phyloP scores from a whole-genome alignment of 1,140 invertebrate species.

The Drosophila kepulauana region DNA sequence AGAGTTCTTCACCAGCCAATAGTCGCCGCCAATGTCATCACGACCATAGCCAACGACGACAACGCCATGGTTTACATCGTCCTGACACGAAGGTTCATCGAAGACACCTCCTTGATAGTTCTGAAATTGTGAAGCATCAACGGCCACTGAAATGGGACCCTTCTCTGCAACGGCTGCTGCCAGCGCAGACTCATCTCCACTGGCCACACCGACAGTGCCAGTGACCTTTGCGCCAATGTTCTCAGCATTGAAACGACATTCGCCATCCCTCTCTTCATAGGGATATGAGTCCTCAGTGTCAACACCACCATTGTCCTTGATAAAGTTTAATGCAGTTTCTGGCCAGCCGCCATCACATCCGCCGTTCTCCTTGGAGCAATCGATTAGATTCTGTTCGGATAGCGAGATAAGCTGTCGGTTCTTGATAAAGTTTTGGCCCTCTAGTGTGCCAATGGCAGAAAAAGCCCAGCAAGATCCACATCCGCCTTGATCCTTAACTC shows the following conservation, averaged over 20 bases:
- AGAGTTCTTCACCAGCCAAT: slow-evolving; percentile 90
- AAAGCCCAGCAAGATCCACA: slow-evolving; percentile 96
- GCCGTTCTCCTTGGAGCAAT: slow-evolving; percentile 88
- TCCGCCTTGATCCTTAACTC: too few relatives aligned
- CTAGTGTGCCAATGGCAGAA: slow-evolving; percentile 93
- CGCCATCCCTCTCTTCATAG: slow-evolving; percentile 88
- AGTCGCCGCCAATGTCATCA: slow-evolving; percentile 84
- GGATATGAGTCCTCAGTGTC: slow-evolving; percentile 91
- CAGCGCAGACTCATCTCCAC: slow-evolving; percentile 88
- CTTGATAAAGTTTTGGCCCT: slow-evolving; percentile 89
- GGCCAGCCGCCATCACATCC: slow-evolving; percentile 95
- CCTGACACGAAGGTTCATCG: slow-evolving; percentile 87
- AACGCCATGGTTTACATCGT: slow-evolving; percentile 86
- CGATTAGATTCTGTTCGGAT: slow-evolving; percentile 96
- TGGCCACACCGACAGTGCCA: slow-evolving; percentile 85
- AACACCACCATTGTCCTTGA: slow-evolving; percentile 90
- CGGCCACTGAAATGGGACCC: slow-evolving; percentile 74
- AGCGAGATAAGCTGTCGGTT: slow-evolving; percentile 90
- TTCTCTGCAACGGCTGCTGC: slow-evolving; percentile 89
- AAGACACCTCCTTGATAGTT: slow-evolving; percentile 33
- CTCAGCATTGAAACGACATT: slow-evolving; percentile 73
- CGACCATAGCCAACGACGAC: slow-evolving; percentile 89
- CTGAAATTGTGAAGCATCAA: slow-evolving; percentile 18
- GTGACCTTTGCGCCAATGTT: slow-evolving; percentile 21
- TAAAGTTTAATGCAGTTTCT: slow-evolving; percentile 90